phyloP scores from a whole-genome alignment of 2,797 vertebrate species.

The Lepidocolaptes lacrymiger region DNA sequence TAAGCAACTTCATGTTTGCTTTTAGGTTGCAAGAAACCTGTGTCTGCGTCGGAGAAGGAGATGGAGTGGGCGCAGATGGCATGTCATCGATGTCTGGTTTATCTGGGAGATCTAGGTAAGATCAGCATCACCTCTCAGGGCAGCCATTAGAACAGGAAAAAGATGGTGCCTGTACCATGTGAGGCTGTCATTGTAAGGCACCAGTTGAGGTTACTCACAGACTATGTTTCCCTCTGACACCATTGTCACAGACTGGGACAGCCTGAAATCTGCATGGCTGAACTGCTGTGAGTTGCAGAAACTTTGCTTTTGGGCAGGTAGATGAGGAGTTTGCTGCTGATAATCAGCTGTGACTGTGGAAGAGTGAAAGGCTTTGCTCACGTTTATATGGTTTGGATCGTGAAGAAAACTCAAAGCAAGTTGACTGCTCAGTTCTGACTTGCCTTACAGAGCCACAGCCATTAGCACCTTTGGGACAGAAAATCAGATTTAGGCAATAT shows the following conservation, averaged over 20 bases:
- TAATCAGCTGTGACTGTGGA: background rate
- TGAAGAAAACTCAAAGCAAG: background rate
- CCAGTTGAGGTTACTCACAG: background rate
- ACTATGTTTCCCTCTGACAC: background rate
- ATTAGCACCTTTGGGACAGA: background rate
- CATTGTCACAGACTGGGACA: background rate
- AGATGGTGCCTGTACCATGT: background rate
- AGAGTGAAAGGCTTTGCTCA: background rate
- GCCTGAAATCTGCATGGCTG: background rate
- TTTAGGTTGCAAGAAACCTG: constrained; percentile 92
- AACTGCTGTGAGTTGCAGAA: background rate
- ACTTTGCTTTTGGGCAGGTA: background rate
- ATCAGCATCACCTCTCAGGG: background rate
- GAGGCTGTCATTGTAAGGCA: background rate
- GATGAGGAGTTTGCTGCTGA: background rate
- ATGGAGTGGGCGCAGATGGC: constrained; percentile 99
- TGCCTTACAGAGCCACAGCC: background rate
- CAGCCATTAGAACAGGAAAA: background rate
- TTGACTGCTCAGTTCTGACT: background rate
- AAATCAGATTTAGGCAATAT: background rate
- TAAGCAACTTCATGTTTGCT: background rate
- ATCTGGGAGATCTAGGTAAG: constrained; percentile 96
- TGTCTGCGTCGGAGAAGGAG: constrained; percentile 92
- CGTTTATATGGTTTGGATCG: rapidly evolving
- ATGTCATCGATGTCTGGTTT: constrained; percentile 95